A percentile compares a stretch with the other conserved stretches of the same genome.
Evolutionary conservation across 1,140 invertebrate species (phyloP).

Genomic region (Cecropterus lyciades): DNA sequence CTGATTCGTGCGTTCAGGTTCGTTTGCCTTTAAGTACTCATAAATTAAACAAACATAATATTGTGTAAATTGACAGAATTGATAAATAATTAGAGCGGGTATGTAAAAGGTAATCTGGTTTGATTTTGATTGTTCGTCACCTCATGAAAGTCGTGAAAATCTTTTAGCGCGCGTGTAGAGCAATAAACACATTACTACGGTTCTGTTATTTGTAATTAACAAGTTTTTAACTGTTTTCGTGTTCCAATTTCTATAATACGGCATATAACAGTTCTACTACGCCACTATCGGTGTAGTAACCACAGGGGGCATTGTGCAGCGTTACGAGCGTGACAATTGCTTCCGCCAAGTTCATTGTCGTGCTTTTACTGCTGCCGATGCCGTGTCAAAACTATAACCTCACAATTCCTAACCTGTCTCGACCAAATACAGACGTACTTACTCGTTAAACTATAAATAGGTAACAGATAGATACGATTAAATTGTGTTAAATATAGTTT

Average conservation of each 20-base stretch:
- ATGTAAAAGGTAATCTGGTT: background rate
- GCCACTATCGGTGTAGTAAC: constrained; percentile 35
- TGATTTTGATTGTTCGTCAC: background rate
- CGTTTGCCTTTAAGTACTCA: constrained; percentile 8
- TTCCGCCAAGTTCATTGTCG: constrained; percentile 82
- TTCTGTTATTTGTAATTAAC: too few relatives aligned
- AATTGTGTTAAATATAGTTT: too few relatives aligned
- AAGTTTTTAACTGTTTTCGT: background rate
- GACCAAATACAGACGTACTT: too few relatives aligned
- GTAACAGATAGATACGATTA: too few relatives aligned
- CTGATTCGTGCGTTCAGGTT: constrained; percentile 9
- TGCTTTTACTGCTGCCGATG: constrained; percentile 30
- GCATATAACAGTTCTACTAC: constrained; percentile 6
- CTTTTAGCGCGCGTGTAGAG: too few relatives aligned
- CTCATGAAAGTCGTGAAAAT: background rate
- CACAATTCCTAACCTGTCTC: background rate
- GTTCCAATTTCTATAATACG: constrained; percentile 8
- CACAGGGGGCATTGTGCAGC: constrained; percentile 62
- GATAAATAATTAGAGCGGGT: background rate
- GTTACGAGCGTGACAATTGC: constrained; percentile 74
- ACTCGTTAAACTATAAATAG: too few relatives aligned
- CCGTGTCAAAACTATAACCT: constrained; percentile 14
- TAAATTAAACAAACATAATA: constrained; percentile 2
- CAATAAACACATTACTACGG: too few relatives aligned
- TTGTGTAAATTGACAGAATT: constrained; percentile 18